These are phyloP conservation scores for Acrocephalus kingi DNA, from an alignment of 2,113 vertebrate species.

Conservation along the genomic window DNA sequence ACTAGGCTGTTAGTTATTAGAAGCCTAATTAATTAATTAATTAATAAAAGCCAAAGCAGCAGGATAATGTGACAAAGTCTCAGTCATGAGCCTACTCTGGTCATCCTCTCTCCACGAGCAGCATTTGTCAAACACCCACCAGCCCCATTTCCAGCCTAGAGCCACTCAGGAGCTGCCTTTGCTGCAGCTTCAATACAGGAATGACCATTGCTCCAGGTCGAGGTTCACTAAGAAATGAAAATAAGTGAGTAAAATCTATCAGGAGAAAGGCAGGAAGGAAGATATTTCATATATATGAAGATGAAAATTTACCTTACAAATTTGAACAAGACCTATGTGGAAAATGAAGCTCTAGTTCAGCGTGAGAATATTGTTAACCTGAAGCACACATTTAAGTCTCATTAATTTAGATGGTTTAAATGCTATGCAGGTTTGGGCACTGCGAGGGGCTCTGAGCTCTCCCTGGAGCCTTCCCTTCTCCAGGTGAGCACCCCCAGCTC, in stretches of 20 bases:
- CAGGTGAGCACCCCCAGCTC: background rate
- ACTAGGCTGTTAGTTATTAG: background rate
- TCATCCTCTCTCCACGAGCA: background rate
- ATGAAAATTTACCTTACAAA: conserved; percentile 10
- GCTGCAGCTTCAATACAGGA: background rate
- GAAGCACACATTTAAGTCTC: background rate
- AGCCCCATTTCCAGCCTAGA: background rate
- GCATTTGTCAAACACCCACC: background rate
- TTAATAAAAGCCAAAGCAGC: background rate
- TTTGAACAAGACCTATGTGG: background rate
- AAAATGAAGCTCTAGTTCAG: background rate
- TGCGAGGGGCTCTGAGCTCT: background rate
- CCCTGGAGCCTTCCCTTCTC: background rate
- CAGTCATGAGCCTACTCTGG: background rate
- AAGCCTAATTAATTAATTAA: background rate
- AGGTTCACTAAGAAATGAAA: conserved; percentile 48
- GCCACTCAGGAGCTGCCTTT: conserved; percentile 16
- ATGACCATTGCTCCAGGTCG: conserved; percentile 26
- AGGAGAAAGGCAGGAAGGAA: background rate
- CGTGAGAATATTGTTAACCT: background rate
- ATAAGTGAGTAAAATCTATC: background rate
- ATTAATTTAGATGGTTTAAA: background rate
- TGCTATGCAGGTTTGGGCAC: background rate
- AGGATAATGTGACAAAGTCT: background rate
- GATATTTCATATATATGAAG: background rate